Conservation (phyloP, 2,888 invertebrate species). For the Galerucella nymphaeae region DNA sequence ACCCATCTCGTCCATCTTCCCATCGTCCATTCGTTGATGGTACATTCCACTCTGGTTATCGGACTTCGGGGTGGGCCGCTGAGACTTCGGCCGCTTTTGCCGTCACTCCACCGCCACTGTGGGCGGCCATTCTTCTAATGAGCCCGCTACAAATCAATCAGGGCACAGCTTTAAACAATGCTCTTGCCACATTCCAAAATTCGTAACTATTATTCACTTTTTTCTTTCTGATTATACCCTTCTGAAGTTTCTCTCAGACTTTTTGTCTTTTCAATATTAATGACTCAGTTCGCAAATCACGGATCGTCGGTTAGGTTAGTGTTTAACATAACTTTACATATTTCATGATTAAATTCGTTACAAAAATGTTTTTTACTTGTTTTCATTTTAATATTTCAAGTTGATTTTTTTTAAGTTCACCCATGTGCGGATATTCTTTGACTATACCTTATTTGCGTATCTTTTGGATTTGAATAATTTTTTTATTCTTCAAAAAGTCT, state of each 20-base stretch:
- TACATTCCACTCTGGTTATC: constrained; percentile 59
- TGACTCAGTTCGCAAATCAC: neutral
- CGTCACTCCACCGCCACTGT: constrained; percentile 52
- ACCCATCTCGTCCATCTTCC: constrained; percentile 27
- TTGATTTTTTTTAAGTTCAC: too few relatives aligned
- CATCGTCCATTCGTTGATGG: constrained; percentile 28
- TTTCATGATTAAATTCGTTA: too few relatives aligned
- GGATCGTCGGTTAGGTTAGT: too few relatives aligned
- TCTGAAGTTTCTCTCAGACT: neutral
- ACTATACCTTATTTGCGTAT: too few relatives aligned
- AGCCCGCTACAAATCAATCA: constrained; percentile 64
- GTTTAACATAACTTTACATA: too few relatives aligned
- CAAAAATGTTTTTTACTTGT: too few relatives aligned
- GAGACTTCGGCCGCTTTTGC: constrained; percentile 51
- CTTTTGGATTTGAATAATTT: too few relatives aligned
- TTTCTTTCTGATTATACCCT: constrained; percentile 2
- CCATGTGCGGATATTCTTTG: too few relatives aligned
- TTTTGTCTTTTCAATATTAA: neutral
- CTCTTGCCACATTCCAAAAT: constrained; percentile 39
- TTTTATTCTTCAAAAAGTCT: too few relatives aligned
- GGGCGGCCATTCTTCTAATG: constrained; percentile 60
- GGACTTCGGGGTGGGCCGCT: constrained; percentile 60
- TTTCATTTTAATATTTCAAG: too few relatives aligned
- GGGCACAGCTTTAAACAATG: constrained; percentile 44
- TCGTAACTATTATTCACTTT: constrained; percentile 19